Evolutionary conservation across 2,888 invertebrate species (phyloP).

Genomic region (Syrphus vitripennis): DNA sequence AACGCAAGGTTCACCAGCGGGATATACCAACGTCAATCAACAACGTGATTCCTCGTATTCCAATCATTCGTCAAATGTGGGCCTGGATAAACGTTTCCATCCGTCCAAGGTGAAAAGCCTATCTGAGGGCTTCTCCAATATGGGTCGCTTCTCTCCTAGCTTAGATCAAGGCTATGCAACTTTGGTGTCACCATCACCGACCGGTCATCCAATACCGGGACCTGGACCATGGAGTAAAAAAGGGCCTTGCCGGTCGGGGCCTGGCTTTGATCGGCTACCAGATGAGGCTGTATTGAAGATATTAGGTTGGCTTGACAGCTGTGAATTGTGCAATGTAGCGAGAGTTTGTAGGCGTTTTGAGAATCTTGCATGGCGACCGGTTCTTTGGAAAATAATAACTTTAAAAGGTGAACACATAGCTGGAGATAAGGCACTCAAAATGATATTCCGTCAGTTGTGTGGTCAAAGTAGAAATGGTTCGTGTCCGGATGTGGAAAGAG

Average conservation of each 20-base stretch:
- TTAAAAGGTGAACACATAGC: slow-evolving; percentile 83
- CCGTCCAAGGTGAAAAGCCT: slow-evolving; percentile 80
- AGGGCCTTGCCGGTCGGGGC: slow-evolving; percentile 79
- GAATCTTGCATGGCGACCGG: slow-evolving; percentile 89
- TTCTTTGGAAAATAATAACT: slow-evolving; percentile 87
- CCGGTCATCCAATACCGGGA: slow-evolving; percentile 75
- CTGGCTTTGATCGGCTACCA: slow-evolving; percentile 84
- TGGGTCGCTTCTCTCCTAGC: slow-evolving; percentile 84
- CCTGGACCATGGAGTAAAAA: slow-evolving; percentile 81
- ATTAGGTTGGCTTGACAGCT: slow-evolving; percentile 87
- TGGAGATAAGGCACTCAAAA: slow-evolving; percentile 86
- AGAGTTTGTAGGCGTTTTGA: slow-evolving; percentile 90
- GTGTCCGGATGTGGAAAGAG: slow-evolving; percentile 86
- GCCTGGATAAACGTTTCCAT: slow-evolving; percentile 77
- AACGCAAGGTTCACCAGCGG: slow-evolving; percentile 78
- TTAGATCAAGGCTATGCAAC: slow-evolving; percentile 92
- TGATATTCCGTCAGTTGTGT: slow-evolving; percentile 85
- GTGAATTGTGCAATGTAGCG: slow-evolving; percentile 88
- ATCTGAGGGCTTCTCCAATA: slow-evolving; percentile 79
- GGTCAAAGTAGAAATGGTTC: slow-evolving; percentile 86
- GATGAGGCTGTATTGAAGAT: slow-evolving; percentile 87
- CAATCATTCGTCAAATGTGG: slow-evolving; percentile 73
- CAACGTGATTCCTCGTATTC: slow-evolving; percentile 74
- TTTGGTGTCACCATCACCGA: slow-evolving; percentile 84
- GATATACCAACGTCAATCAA: slow-evolving; percentile 75